Evolutionary conservation across 2,888 invertebrate species (phyloP), one percentile per base, ranked within the genome.

Genomic region (Xestoiulus laeticollis): DNA sequence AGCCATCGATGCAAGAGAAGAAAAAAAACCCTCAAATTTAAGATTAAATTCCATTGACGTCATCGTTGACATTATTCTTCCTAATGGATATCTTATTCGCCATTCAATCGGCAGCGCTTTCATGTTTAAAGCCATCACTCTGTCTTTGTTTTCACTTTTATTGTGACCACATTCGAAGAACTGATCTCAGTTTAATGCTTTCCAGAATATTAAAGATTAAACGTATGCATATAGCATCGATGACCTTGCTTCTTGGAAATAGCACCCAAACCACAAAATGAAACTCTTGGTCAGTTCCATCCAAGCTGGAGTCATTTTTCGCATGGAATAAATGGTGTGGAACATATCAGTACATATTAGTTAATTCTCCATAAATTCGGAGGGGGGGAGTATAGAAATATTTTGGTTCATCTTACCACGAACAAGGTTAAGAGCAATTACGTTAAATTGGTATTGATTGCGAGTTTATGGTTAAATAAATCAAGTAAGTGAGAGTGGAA

Each of bases 21-120:
- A 59, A 68, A 78, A 78, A 78, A n/a, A n/a, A n/a, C n/a, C n/a
- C n/a, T 68, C 68, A 68, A 22, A 78, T 78, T 78, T 78, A 26
- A 78, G 78, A 78, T 78, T 30, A 78, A 78, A 30, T 78, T 78
- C 22, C 78, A 78, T 78, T 78, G 78, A 78, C 78, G 78, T 78
- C 78, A 78, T 78, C 78, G 78, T 26, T 78, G 78, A 78, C 78
- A 78, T 78, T 68, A 78, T 78, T 78, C 14, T 10, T 0, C 30
- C 22, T 78, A 78, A 78, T 78, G 78, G 78, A 78, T 78, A 78
- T 78, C 30, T 14, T 78, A 30, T 78, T 78, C 30, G 30, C 12
- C 30, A 30, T 78, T 78, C 30, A 30, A 26, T 78, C 68, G 10
- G 4, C 10, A 10, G 22, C 68, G 68, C 22, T 26, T 8, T 38